Conservation (phyloP, 2,113 vertebrate species). For the Natator depressus region DNA sequence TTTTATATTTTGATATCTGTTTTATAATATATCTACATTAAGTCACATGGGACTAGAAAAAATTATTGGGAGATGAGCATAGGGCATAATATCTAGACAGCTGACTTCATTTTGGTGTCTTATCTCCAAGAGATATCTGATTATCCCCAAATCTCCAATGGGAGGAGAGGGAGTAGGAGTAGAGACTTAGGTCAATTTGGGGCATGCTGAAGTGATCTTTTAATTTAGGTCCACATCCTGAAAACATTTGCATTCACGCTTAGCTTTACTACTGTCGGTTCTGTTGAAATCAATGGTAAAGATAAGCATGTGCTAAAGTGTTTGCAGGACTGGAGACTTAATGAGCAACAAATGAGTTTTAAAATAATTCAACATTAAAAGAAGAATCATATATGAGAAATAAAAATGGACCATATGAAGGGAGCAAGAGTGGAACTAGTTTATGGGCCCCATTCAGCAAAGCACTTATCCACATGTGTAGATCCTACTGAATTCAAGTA, state of each 20-base stretch:
- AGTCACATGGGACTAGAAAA: background rate
- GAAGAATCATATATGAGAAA: background rate
- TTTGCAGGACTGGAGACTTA: background rate
- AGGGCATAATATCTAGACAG: background rate
- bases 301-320: background rate
- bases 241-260: background rate
- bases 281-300: background rate
- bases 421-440: background rate
- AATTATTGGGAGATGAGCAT: accelerated
- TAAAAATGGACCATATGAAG: background rate
- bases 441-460: background rate
- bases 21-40: background rate
- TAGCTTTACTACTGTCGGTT: background rate
- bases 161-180: background rate
- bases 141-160: background rate
- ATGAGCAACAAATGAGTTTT: background rate
- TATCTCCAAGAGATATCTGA: background rate
- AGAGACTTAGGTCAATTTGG: background rate
- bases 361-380: background rate
- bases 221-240: slow-evolving; percentile 19
- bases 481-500: background rate
- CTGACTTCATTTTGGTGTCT: background rate
- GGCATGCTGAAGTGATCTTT: background rate
- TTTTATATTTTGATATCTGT: background rate
- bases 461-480: background rate